Conservation (phyloP, 35 echinoderm and acorn worm species). For the Holothuria glaberrima region DNA sequence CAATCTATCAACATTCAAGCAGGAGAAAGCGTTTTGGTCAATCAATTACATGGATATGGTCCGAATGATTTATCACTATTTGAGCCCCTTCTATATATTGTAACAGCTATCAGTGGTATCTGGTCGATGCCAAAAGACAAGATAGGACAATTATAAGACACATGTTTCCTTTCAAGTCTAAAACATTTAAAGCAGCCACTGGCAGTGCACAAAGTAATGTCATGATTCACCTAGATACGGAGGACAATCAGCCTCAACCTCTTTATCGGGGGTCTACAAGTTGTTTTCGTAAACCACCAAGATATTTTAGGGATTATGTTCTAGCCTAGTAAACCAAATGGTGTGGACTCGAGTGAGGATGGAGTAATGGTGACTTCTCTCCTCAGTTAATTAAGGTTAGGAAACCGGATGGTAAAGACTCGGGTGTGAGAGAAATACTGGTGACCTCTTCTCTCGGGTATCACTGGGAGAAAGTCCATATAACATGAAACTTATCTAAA, state of each 20-base stretch:
- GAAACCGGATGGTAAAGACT: slow-evolving; percentile 45
- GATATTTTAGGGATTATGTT: slow-evolving; percentile 31
- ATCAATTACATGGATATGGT: slow-evolving; percentile 48
- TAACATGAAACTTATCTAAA: too few relatives aligned
- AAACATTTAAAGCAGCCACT: neutral
- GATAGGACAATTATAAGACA: slow-evolving; percentile 66
- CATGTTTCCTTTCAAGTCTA: slow-evolving; percentile 55
- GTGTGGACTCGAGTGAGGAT: neutral
- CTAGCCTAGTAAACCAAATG: slow-evolving; percentile 8
- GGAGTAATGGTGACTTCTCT: neutral
- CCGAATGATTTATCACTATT: slow-evolving; percentile 59
- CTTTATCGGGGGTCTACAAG: neutral
- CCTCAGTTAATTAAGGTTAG: neutral
- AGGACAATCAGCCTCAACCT: neutral
- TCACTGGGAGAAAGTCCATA: too few relatives aligned
- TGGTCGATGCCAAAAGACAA: slow-evolving; percentile 55
- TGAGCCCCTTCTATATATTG: slow-evolving; percentile 65
- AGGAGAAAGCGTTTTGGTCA: slow-evolving; percentile 70
- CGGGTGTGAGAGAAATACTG: slow-evolving; percentile 32
- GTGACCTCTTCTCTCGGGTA: slow-evolving; percentile 7
- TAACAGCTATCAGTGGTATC: slow-evolving; percentile 63
- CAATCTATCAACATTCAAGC: slow-evolving; percentile 25
- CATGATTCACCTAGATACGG: neutral
- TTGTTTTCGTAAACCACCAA: neutral
- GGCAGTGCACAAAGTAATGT: neutral